Evolutionary conservation across 2,797 vertebrate genomes (phyloP), one percentile per base, ranked within the genome.

Genomic region (Eurystomus glaucurus): DNA sequence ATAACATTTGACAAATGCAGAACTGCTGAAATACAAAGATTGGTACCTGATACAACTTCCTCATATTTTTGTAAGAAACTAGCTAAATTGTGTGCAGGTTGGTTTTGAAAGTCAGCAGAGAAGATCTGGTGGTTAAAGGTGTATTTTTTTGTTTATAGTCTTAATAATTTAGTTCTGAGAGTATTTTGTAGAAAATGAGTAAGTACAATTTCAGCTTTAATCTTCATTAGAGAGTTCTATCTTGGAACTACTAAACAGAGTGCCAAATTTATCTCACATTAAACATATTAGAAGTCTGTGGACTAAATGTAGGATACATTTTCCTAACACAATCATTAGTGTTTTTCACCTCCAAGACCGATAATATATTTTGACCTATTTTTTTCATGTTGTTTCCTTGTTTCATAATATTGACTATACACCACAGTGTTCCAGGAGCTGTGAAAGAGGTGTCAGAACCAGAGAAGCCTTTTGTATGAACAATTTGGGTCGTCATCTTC

Each of bases 381-480:
- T 88, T 97, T 90, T 18, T 65, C 23, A 9, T 51, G 8, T 60
- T 54, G 10, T 91, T 97, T 96, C 21, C 51, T 37, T 37, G 5
- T 83, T 75, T 90, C 43, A 14, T 85, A 25, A n/a, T 12, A 54
- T n/a, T 79, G 15, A 20, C 25, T 76, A 2, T 85, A 45, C 22
- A 65, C 58, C 37, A 10, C 95, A 99, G 99, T 99, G 99, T 98
- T 99, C 99, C 22, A 99, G 98, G 94, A 99, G 98, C 55, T 99
- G 99, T 96, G 99, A 98, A 31, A 97, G 95, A 35, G 99, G 99
- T 51, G 96, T 98, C 55, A 99, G 98, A 45, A 98, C 98, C 39
- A 98, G 99, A 95, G 99, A 99, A 82, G 98, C 99, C 19, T 99
- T 99, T 96, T 99, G 99, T 61, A 98, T 99, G 96, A 99, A 99